These are phyloP conservation scores for Luperina testacea DNA, from an alignment of 2,888 invertebrate genomes.

Conservation along the genomic window DNA sequence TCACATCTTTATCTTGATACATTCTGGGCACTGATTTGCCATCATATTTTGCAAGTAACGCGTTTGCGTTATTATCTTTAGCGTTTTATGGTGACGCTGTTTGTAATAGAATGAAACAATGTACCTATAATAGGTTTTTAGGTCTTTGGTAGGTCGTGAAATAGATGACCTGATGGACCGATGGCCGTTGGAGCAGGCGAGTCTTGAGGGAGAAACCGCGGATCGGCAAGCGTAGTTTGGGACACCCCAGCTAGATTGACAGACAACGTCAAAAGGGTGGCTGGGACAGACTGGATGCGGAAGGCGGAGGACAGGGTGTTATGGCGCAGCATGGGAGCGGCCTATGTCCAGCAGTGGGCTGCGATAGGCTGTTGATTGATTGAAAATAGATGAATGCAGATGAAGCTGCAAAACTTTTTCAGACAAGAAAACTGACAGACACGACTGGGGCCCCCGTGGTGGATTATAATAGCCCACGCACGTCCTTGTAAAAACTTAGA, in stretches of 20 bases:
- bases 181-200: neutral
- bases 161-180: neutral
- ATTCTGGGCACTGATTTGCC: constrained; percentile 21
- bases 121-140: too few relatives aligned
- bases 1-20: constrained; percentile 45
- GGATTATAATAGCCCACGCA: neutral
- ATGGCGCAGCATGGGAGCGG: neutral
- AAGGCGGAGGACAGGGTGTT: too few relatives aligned
- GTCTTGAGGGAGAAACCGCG: neutral
- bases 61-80: neutral
- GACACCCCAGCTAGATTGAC: neutral
- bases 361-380: neutral
- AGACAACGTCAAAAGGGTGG: too few relatives aligned
- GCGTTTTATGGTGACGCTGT: constrained; percentile 1
- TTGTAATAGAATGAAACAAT: neutral
- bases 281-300: too few relatives aligned
- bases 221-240: neutral
- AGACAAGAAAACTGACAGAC: neutral
- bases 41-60: constrained; percentile 11
- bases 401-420: neutral
- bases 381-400: neutral
- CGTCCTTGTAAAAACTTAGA: neutral
- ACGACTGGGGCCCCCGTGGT: neutral
- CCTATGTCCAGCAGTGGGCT: neutral
- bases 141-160: neutral